Percentiles rank a stretch among this genome's conserved stretches.
Evolutionary conservation across 2,113 vertebrate genomes (phyloP).

Genomic region (Salminus brasiliensis): DNA sequence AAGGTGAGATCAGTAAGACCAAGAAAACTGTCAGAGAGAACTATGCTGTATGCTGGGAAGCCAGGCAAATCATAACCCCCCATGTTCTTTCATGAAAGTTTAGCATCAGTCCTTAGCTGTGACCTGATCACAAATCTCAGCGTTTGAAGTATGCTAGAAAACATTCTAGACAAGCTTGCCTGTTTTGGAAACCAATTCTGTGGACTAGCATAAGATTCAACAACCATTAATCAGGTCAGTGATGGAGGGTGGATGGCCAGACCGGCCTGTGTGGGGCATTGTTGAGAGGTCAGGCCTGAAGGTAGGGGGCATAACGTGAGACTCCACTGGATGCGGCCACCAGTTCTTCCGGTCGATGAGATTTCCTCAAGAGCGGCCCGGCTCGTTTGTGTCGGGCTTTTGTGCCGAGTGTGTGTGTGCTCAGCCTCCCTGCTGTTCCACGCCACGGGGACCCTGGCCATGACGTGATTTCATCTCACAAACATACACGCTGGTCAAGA

Average conservation of each 20-base stretch:
- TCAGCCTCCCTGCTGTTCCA: conserved; percentile 37
- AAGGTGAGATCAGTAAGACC: too few species aligned
- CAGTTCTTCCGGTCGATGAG: conserved; percentile 35
- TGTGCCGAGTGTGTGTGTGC: conserved; percentile 8
- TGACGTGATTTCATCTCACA: conserved; percentile 35
- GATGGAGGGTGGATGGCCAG: neutral
- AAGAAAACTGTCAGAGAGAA: too few species aligned
- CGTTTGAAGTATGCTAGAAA: too few species aligned
- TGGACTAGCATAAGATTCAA: neutral
- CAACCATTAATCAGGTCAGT: neutral
- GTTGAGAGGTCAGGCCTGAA: neutral
- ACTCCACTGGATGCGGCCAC: conserved; percentile 11
- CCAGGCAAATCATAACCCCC: too few species aligned
- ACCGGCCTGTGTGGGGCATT: neutral
- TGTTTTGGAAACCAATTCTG: too few species aligned
- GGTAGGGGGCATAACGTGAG: conserved; percentile 7
- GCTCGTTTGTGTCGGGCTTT: conserved; percentile 34
- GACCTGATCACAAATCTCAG: too few species aligned
- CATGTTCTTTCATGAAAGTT: too few species aligned
- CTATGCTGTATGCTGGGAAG: too few species aligned
- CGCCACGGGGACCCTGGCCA: neutral
- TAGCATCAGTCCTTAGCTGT: too few species aligned
- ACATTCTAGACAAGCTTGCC: too few species aligned
- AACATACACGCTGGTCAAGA: neutral
- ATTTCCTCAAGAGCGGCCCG: neutral